These are phyloP conservation scores for Caenorhabditis drosophilae DNA, from an alignment of 2,888 invertebrate genomes.

Conservation along the genomic window DNA sequence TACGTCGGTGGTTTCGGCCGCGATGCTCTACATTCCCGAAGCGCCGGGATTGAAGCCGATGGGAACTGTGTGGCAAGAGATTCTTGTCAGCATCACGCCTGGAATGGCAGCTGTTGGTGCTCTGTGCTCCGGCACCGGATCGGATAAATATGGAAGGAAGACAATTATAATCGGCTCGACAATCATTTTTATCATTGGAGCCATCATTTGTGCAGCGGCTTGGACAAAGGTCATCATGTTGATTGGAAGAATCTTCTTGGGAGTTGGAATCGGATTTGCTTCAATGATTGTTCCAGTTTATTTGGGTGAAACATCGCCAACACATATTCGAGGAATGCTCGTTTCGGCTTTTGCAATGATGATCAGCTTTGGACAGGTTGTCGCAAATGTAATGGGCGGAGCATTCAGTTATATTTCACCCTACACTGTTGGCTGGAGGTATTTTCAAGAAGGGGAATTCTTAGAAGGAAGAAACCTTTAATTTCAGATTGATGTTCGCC, in stretches of 20 bases:
- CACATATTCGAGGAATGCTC: conserved; percentile 72
- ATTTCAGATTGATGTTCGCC: conserved; percentile 72
- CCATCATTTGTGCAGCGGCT: conserved; percentile 69
- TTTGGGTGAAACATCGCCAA: conserved; percentile 73
- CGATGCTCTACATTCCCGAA: conserved; percentile 57
- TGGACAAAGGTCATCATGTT: conserved; percentile 52
- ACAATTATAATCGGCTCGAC: conserved; percentile 72
- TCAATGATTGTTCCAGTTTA: conserved; percentile 74
- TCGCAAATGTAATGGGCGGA: conserved; percentile 73
- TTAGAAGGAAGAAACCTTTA: too few relatives aligned
- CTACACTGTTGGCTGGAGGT: conserved; percentile 73
- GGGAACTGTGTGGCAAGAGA: conserved; percentile 57
- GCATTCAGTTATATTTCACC: conserved; percentile 71
- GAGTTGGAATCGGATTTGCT: conserved; percentile 64
- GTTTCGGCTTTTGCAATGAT: conserved; percentile 70
- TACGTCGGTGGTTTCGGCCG: conserved; percentile 74
- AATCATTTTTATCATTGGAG: conserved; percentile 70
- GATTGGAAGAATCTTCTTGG: conserved; percentile 59
- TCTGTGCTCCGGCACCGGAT: conserved; percentile 67
- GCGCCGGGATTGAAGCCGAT: conserved; percentile 51
- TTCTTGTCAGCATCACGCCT: conserved; percentile 62
- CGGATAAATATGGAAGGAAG: conserved; percentile 73
- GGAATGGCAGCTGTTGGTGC: conserved; percentile 53
- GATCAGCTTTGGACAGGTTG: conserved; percentile 73
- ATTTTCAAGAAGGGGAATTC: too few relatives aligned